Evolutionary conservation across 2,888 invertebrate genomes (phyloP).

Genomic region (Catonia carolina): DNA sequence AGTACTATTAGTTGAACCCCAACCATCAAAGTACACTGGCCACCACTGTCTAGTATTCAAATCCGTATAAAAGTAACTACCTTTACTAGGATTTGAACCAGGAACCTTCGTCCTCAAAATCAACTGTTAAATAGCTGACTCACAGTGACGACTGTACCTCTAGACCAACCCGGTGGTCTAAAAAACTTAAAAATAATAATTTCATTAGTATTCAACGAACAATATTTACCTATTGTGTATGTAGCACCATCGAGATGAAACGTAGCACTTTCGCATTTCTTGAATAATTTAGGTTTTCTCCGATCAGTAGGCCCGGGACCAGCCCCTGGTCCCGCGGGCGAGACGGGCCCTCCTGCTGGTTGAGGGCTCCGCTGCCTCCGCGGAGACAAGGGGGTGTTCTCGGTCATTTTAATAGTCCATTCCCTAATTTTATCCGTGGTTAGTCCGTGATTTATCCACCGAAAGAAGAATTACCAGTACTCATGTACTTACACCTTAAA

Average conservation of each 20-base stretch:
- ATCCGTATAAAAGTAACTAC: too few species aligned
- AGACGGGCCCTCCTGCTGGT: conserved; percentile 1
- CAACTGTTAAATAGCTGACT: too few species aligned
- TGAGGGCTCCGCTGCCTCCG: neutral
- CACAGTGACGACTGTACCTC: too few species aligned
- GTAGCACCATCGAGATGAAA: conserved; percentile 81
- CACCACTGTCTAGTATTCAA: too few species aligned
- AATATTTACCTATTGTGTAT: conserved; percentile 71
- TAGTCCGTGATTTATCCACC: neutral
- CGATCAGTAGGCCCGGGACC: neutral
- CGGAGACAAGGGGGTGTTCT: conserved; percentile 11
- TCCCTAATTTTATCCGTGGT: conserved; percentile 11
- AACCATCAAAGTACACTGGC: too few species aligned
- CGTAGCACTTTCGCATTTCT: conserved; percentile 81
- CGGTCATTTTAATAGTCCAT: conserved; percentile 12
- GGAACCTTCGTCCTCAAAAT: too few species aligned
- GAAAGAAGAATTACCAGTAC: conserved; percentile 46
- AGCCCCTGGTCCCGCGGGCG: too few species aligned
- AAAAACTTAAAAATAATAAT: too few species aligned
- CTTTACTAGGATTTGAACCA: too few species aligned
- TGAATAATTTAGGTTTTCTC: conserved; percentile 43
- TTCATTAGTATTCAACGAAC: too few species aligned
- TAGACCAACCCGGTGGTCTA: too few species aligned
- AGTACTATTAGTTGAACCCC: too few species aligned
- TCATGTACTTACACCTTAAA: conserved; percentile 37